Base-by-base conservation (phyloP, 2,113 vertebrate genomes). In the Trogon melanurus region DNA sequence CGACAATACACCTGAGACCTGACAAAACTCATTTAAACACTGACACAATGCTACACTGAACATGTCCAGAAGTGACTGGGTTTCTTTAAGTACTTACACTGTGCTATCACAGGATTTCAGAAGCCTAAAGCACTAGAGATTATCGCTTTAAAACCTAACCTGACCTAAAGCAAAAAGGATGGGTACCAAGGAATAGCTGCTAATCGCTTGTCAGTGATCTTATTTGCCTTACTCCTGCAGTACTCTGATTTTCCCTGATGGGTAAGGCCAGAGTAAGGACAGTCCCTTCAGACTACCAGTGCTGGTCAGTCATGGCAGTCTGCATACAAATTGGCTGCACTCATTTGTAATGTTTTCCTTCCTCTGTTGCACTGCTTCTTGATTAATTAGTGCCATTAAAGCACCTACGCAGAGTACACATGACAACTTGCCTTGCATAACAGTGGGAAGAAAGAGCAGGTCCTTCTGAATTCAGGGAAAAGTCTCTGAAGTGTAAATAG, bases 401-500 rank as follows among this genome's bases (percentile, higher is more conserved):
- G 88, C 73, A 87, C 85, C 88, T 87, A 81, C 9, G 3, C 62
- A 16, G 76, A 71, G 50, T 6, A 25, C 73, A 62, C 84, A 79
- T 26, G 25, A 85, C 72, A 70, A 84, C 78, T 51, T 45, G 85
- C 82, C 58, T 69, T 47, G 89, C 9, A 1, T 62, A 69, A 27
- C 48, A 62, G 81, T 56, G 57, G 73, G 50, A 79, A 94, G 91
- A 85, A 89, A 51, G 71, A 94, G 66, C 56, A 48, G 76, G 56
- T 74, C 87, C 82, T 91, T 80, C 93, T 74, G 91, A 97, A 96
- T 95, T 62, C 72, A 85, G 81, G 70, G 83, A 60, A 75, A 93
- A 86, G 71, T 70, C 96, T 96, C 93, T 97, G 92, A 97, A 97
- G 93, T 96, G 96, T 93, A 96, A 97, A 97, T 85, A 97, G 82